phyloP scores from a whole-genome alignment of 2,888 invertebrate species.

The Bembecia ichneumoniformis region DNA sequence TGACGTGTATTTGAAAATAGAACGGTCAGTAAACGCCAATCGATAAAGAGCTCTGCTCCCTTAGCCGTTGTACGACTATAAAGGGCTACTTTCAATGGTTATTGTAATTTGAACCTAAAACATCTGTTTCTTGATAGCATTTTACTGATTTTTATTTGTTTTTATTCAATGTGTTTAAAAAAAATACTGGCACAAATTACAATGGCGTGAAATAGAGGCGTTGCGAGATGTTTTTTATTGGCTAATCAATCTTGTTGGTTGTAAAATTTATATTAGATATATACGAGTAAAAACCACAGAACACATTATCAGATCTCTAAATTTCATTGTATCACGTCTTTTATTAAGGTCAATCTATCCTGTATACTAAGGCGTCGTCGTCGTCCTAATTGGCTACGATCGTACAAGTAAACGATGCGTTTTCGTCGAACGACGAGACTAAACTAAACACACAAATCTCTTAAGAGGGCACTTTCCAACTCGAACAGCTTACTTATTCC shows the following conservation, averaged over 20 bases:
- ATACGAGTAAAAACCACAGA: too few relatives aligned
- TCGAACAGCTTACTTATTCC: too few relatives aligned
- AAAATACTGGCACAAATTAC: neutral
- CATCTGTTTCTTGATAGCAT: constrained; percentile 1
- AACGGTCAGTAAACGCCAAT: constrained; percentile 5
- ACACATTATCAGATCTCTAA: too few relatives aligned
- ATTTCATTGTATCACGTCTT: too few relatives aligned
- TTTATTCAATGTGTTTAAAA: neutral
- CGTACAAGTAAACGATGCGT: too few relatives aligned
- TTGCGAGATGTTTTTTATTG: neutral
- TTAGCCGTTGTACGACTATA: neutral
- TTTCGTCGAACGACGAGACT: too few relatives aligned
- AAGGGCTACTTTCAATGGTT: neutral
- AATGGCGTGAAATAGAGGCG: neutral
- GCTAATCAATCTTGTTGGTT: neutral
- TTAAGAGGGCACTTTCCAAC: too few relatives aligned
- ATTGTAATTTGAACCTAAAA: constrained; percentile 1
- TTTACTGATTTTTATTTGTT: constrained; percentile 3
- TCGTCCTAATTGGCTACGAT: too few relatives aligned
- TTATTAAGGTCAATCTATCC: too few relatives aligned
- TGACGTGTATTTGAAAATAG: constrained; percentile 13
- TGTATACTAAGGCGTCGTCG: too few relatives aligned
- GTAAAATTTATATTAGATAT: too few relatives aligned
- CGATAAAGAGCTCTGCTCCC: neutral
- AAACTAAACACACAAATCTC: too few relatives aligned